Conservation (phyloP, 2,113 vertebrate species). For the Ctenodactylus gundi region DNA sequence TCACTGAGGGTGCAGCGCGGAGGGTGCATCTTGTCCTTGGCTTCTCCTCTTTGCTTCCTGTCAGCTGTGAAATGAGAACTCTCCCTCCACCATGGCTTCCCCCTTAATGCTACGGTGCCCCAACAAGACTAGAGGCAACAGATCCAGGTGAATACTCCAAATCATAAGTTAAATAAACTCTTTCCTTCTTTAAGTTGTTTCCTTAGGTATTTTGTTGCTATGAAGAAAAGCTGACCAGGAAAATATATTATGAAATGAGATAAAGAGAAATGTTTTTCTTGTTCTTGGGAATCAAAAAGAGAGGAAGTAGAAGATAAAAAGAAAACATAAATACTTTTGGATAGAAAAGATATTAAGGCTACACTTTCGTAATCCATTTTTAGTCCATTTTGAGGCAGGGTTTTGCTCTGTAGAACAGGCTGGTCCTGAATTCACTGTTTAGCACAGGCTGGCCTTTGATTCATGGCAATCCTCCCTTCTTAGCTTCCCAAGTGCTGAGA, state of each 20-base stretch:
- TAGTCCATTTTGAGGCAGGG: too few species aligned
- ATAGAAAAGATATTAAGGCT: background rate
- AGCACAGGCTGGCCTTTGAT: too few species aligned
- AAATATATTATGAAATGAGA: background rate
- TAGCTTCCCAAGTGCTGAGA: too few species aligned
- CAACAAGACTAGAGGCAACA: background rate
- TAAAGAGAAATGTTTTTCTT: background rate
- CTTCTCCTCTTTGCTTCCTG: background rate
- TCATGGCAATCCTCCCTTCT: too few species aligned
- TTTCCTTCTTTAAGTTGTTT: background rate
- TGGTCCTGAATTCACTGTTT: too few species aligned
- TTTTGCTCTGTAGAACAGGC: too few species aligned
- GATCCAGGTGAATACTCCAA: background rate
- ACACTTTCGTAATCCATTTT: rapidly evolving
- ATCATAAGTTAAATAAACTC: background rate
- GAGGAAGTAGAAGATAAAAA: background rate
- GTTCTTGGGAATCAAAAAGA: background rate
- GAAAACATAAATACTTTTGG: background rate
- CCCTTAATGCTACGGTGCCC: background rate
- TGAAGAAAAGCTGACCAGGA: background rate
- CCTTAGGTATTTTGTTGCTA: background rate
- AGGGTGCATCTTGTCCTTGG: background rate
- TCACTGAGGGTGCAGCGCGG: background rate
- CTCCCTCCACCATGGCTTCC: background rate
- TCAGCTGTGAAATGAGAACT: background rate